Evolutionary conservation across 1,140 invertebrate genomes (phyloP), one percentile per base, ranked within the genome.

Genomic region (Bombus balteatus): DNA sequence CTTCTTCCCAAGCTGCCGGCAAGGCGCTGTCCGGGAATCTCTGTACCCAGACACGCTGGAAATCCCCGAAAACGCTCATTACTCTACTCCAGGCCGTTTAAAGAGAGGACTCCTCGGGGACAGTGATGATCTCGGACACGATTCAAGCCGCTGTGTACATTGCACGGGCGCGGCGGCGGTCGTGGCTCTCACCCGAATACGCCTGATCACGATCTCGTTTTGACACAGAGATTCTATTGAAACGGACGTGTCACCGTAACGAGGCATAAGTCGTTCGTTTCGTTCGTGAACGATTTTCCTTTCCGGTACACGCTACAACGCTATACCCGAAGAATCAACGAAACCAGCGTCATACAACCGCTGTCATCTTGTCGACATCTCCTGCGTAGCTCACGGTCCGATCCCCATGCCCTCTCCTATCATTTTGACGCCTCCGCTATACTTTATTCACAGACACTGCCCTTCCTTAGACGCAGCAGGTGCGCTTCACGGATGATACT

Each of bases 21-120:
- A 98, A 96, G 89, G 97, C 97, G 95, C 97, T 98, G 92, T 98
- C 97, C 85, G 98, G 98, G 96, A 98, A 98, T 92, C 98, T 96
- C 96, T 98, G 97, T 94, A 97, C 94, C 98, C 98, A 98, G 93
- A 98, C 97, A 93, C 97, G 97, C 95, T 98, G 97, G 95, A 98
- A 98, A 96, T 98, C 98, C 91, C 97, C 97, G 94, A 98, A 98
- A 90, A 98, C 97, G 96, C 97, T 98, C 98, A 98, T 98, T 47
- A 80, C 83, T 88, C 37, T 47, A 71, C 87, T 86, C 72, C 66
- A 73, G 76, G 37, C 57, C 66, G 68, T 59, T 74, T 72, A 66
- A 28, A 32, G 39, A 15, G 39, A 53, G 43, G 18, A 87, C 74
- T 88, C 80, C 80, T 87, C 83, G 86, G 57, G 22, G 77, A 78